These are phyloP conservation scores for Vultur gryphus DNA, from an alignment of 2,797 vertebrate species.

Conservation along the genomic window DNA sequence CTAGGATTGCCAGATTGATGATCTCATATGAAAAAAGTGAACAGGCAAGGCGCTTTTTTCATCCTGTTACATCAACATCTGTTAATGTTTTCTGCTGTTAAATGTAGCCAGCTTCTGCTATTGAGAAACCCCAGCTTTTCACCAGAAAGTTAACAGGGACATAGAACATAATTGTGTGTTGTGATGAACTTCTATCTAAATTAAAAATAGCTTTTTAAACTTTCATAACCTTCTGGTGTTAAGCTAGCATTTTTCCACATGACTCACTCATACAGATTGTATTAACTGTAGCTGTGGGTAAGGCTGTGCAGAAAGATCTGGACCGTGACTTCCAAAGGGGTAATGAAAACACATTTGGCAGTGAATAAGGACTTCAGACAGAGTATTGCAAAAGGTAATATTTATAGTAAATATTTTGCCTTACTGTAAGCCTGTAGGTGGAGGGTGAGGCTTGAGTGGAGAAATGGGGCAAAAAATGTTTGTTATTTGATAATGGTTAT, in stretches of 20 bases:
- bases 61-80: not conserved
- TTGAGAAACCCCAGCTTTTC: not conserved
- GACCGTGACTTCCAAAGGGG: not conserved
- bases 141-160: not conserved
- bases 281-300: not conserved
- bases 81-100: not conserved
- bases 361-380: not conserved
- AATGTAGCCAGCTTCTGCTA: not conserved
- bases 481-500: not conserved
- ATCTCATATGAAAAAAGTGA: not conserved
- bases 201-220: conserved; percentile 1
- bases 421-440: not conserved
- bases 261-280: not conserved
- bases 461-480: not conserved
- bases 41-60: not conserved
- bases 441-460: not conserved
- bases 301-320: not conserved
- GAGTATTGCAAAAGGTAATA: not conserved
- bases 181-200: not conserved
- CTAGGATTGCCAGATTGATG: not conserved
- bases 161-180: not conserved
- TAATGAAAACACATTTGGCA: not conserved
- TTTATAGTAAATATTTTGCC: not conserved
- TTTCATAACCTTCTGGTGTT: not conserved
- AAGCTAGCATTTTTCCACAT: not conserved